Evolutionary conservation across 2,888 invertebrate genomes (phyloP).

Genomic region (Cryptus viduatorius): DNA sequence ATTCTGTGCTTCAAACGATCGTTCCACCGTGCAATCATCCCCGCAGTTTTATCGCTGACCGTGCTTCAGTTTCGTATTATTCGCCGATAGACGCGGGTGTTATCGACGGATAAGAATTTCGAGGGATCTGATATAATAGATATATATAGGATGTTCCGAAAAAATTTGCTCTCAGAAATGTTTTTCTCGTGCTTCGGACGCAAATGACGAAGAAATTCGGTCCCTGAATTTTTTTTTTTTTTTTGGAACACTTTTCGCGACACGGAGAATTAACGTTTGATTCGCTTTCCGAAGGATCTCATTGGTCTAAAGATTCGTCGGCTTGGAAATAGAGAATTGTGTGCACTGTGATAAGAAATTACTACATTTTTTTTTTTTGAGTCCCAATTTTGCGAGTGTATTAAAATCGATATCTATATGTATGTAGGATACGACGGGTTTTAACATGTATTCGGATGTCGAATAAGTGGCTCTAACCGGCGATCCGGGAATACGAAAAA

Average conservation of each 20-base stretch:
- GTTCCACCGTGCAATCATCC: constrained; percentile 4
- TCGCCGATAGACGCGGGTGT: background rate
- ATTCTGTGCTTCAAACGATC: constrained; percentile 46
- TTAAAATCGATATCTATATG: background rate
- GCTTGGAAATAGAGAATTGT: background rate
- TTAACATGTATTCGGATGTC: constrained; percentile 77
- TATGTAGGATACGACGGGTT: constrained; percentile 64
- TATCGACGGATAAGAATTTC: background rate
- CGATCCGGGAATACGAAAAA: constrained; percentile 33
- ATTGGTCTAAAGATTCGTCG: background rate
- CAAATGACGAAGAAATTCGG: background rate
- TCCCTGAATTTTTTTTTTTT: background rate
- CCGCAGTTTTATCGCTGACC: constrained; percentile 44
- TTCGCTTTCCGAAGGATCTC: background rate
- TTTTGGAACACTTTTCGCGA: background rate
- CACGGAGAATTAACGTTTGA: background rate
- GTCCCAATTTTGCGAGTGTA: background rate
- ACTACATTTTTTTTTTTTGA: background rate
- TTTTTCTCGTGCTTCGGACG: background rate
- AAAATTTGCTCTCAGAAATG: background rate
- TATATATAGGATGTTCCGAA: background rate
- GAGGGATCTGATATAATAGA: background rate
- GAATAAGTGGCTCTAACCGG: constrained; percentile 72
- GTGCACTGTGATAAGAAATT: background rate
- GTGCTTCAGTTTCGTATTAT: background rate